phyloP scores from a whole-genome alignment of 2,888 invertebrate genomes.

The Minunthozetes semirufus region DNA sequence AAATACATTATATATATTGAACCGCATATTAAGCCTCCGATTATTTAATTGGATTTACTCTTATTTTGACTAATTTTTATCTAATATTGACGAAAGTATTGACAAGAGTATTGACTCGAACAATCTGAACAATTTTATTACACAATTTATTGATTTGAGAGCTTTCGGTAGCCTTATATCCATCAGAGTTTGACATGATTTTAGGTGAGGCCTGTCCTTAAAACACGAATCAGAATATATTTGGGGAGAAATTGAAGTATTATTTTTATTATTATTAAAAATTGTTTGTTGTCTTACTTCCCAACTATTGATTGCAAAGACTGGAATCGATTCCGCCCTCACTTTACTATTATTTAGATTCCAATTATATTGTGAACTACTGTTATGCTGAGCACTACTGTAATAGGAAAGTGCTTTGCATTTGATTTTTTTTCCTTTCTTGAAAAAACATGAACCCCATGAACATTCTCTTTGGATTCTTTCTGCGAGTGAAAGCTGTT shows the following conservation, averaged over 20 bases:
- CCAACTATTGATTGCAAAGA: not conserved
- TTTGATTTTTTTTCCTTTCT: not conserved
- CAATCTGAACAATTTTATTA: too few relatives aligned
- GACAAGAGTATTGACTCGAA: too few relatives aligned
- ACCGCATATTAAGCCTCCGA: too few relatives aligned
- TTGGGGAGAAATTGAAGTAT: not conserved
- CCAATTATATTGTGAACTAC: slow-evolving; percentile 2
- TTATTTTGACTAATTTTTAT: too few relatives aligned
- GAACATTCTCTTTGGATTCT: not conserved
- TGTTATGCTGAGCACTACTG: not conserved
- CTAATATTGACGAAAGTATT: too few relatives aligned
- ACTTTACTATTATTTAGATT: not conserved
- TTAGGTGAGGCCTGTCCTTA: slow-evolving; percentile 6
- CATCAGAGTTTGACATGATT: not conserved
- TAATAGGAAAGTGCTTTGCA: not conserved
- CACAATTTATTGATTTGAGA: not conserved
- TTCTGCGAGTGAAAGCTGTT: not conserved
- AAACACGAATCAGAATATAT: not conserved
- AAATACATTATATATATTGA: not conserved
- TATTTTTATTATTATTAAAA: not conserved
- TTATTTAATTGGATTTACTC: too few relatives aligned
- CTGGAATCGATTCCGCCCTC: slow-evolving; percentile 15
- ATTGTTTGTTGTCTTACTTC: slow-evolving; percentile 18
- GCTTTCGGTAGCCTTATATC: not conserved
- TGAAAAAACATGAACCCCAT: slow-evolving; percentile 26